Conservation (phyloP, 1,140 invertebrate genomes). For the Cotesia chilonis region DNA sequence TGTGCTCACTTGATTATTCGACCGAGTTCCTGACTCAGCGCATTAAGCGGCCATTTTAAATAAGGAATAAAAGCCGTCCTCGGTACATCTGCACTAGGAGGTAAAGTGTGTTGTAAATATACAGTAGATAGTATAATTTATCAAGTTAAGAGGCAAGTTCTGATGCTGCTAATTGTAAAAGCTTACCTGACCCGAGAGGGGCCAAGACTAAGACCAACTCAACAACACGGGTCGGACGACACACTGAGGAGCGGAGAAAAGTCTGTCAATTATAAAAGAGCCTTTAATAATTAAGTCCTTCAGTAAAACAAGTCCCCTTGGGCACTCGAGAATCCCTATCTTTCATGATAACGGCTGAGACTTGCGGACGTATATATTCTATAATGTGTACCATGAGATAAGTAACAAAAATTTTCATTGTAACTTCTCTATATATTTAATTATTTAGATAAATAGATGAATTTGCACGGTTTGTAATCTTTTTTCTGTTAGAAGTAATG, state of each 20-base stretch:
- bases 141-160: slow-evolving; percentile 36
- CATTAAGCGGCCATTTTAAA: slow-evolving; percentile 9
- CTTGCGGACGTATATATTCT: not conserved
- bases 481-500: too few relatives aligned
- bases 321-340: slow-evolving; percentile 56
- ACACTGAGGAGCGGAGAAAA: slow-evolving; percentile 34
- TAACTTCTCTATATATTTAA: too few relatives aligned
- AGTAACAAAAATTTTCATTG: too few relatives aligned
- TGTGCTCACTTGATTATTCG: too few relatives aligned
- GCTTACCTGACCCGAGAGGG: slow-evolving; percentile 26
- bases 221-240: not conserved
- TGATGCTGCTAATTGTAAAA: slow-evolving; percentile 38
- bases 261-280: slow-evolving; percentile 53
- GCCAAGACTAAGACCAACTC: not conserved
- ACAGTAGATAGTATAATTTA: not conserved
- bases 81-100: not conserved
- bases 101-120: not conserved
- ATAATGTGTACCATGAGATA: too few relatives aligned
- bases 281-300: slow-evolving; percentile 58
- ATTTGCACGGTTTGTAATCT: too few relatives aligned
- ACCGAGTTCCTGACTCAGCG: not conserved
- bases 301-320: slow-evolving; percentile 57
- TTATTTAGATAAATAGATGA: too few relatives aligned
- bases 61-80: slow-evolving; percentile 22
- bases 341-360: slow-evolving; percentile 51